Percentiles rank a stretch among this genome's conserved stretches.
Evolutionary conservation across 2,797 vertebrate genomes (phyloP).

Genomic region (Chromis chromis): DNA sequence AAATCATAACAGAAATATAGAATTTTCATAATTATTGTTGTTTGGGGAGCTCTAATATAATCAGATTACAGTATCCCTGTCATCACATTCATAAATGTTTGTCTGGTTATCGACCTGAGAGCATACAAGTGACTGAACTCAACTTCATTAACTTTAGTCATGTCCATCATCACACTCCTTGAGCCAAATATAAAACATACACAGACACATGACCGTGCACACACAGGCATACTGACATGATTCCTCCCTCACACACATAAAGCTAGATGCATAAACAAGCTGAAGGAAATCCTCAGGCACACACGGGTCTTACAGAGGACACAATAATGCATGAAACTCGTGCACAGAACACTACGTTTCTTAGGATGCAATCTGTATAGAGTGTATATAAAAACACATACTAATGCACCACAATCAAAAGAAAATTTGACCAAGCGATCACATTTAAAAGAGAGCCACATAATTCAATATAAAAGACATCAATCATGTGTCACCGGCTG

Average conservation of each 20-base stretch:
- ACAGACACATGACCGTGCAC: slow-evolving; percentile 5
- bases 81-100: slow-evolving; percentile 21
- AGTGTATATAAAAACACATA: background rate
- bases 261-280: slow-evolving; percentile 58
- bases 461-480: slow-evolving; percentile 45
- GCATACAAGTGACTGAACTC: slow-evolving; percentile 1
- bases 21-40: slow-evolving; percentile 5
- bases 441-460: slow-evolving; percentile 5
- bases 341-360: slow-evolving; percentile 19
- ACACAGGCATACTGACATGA: slow-evolving; percentile 20
- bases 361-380: slow-evolving; percentile 6
- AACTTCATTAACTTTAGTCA: slow-evolving; percentile 5
- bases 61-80: slow-evolving; percentile 16
- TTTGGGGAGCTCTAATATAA: slow-evolving; percentile 22
- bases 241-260: slow-evolving; percentile 30
- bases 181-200: slow-evolving; percentile 23
- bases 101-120: slow-evolving; percentile 15
- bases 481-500: slow-evolving; percentile 32
- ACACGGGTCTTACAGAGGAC: slow-evolving; percentile 1
- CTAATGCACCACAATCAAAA: slow-evolving; percentile 4
- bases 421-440: background rate
- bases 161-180: slow-evolving; percentile 12
- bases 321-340: slow-evolving; percentile 11
- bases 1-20: slow-evolving; percentile 5
- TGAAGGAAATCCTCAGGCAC: slow-evolving; percentile 40